Conservation (phyloP, 2,797 vertebrate genomes). For the Acropternis orthonyx region DNA sequence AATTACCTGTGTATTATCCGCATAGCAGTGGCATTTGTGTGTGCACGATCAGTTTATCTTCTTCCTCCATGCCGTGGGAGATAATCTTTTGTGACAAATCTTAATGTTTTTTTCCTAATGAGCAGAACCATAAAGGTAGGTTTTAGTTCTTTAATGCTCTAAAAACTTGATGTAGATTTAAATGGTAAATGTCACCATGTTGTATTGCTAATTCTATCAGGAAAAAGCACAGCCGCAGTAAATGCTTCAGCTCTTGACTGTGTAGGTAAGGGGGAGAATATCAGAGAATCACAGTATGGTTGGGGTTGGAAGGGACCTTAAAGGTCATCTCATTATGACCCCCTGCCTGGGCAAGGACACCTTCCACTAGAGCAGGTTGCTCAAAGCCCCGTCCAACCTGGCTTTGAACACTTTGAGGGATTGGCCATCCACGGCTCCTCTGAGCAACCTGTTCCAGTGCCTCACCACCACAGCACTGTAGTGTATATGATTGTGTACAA, state of each 20-base stretch:
- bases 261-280: not conserved
- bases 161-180: not conserved
- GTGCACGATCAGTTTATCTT: not conserved
- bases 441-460: not conserved
- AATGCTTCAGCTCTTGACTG: not conserved
- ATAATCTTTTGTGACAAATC: not conserved
- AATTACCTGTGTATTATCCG: not conserved
- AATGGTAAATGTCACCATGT: not conserved
- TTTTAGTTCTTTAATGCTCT: not conserved
- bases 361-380: not conserved
- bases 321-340: not conserved
- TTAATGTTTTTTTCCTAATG: not conserved
- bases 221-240: not conserved
- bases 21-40: not conserved
- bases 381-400: not conserved
- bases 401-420: not conserved
- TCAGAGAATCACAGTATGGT: not conserved
- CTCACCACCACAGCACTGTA: not conserved
- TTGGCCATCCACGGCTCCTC: accelerated
- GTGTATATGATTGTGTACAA: not conserved
- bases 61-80: not conserved
- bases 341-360: not conserved
- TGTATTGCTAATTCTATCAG: not conserved
- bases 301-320: not conserved
- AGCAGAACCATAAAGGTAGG: not conserved